Percentiles rank a stretch among this genome's conserved stretches.
These are phyloP conservation scores for Indicator maculatus DNA, from an alignment of 2,113 vertebrate species.

Conservation along the genomic window DNA sequence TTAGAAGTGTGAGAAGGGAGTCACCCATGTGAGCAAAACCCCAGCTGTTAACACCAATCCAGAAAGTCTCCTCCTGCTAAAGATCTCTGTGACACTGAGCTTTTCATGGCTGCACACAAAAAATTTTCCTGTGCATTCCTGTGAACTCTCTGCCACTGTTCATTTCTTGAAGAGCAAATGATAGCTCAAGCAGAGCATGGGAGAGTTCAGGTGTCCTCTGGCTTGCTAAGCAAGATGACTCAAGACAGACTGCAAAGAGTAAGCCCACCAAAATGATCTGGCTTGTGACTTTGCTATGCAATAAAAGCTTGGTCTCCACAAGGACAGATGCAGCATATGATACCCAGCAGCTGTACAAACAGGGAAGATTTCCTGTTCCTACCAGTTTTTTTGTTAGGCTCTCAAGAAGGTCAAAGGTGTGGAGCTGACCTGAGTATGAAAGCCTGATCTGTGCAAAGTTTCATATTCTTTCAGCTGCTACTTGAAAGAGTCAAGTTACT, in stretches of 20 bases:
- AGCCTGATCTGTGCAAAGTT: neutral
- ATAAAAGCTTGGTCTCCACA: neutral
- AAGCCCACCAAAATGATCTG: neutral
- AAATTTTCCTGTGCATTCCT: neutral
- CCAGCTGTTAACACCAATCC: neutral
- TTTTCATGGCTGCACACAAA: neutral
- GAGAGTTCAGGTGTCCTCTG: neutral
- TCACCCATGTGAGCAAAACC: neutral
- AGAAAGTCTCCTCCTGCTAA: neutral
- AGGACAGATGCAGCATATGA: neutral
- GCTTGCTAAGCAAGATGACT: neutral
- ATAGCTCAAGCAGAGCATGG: neutral
- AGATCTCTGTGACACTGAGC: neutral
- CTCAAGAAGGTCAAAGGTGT: neutral
- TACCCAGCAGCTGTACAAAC: neutral
- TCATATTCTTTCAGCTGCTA: neutral
- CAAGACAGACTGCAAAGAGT: neutral
- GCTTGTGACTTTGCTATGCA: neutral
- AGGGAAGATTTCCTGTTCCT: neutral
- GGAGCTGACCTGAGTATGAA: neutral
- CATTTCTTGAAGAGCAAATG: neutral
- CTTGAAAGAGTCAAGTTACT: constrained; percentile 5
- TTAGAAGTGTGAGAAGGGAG: constrained; percentile 13
- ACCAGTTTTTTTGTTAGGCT: neutral
- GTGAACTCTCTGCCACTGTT: neutral